phyloP scores from a whole-genome alignment of 2,888 invertebrate species.

The Thysanoteuthis rhombus region DNA sequence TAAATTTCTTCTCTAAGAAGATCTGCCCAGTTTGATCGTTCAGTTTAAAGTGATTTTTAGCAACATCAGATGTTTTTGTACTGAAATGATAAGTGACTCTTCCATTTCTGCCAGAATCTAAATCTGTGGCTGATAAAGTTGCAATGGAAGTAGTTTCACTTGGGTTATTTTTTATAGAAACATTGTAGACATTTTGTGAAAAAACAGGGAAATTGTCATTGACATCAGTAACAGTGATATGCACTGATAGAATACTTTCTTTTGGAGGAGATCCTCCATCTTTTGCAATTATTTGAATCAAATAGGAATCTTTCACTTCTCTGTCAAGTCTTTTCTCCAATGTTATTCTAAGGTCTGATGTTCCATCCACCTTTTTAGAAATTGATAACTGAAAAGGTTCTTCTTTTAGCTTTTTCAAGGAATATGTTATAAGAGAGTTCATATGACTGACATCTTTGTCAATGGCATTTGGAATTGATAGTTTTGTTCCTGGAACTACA shows the following conservation, averaged over 20 bases:
- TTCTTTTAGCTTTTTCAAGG: neutral
- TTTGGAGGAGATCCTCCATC: neutral
- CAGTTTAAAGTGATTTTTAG: neutral
- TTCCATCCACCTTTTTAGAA: neutral
- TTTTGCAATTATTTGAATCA: neutral
- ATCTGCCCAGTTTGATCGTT: neutral
- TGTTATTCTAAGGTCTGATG: neutral
- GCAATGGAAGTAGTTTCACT: neutral
- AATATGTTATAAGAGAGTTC: neutral
- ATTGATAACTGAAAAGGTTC: neutral
- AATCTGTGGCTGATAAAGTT: neutral
- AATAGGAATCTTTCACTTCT: neutral
- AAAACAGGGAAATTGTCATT: neutral
- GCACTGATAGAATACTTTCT: neutral
- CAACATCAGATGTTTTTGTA: neutral
- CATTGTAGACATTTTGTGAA: neutral
- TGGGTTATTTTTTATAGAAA: neutral
- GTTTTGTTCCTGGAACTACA: neutral
- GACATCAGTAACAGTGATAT: neutral
- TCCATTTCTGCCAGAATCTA: neutral
- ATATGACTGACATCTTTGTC: neutral
- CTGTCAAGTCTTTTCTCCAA: neutral
- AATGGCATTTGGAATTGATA: neutral
- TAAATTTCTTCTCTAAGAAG: neutral
- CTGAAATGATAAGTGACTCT: neutral